Percentiles rank a stretch among this genome's conserved stretches.
phyloP scores from a whole-genome alignment of 2,797 vertebrate species.

The Ptychobarbus kaznakovi region DNA sequence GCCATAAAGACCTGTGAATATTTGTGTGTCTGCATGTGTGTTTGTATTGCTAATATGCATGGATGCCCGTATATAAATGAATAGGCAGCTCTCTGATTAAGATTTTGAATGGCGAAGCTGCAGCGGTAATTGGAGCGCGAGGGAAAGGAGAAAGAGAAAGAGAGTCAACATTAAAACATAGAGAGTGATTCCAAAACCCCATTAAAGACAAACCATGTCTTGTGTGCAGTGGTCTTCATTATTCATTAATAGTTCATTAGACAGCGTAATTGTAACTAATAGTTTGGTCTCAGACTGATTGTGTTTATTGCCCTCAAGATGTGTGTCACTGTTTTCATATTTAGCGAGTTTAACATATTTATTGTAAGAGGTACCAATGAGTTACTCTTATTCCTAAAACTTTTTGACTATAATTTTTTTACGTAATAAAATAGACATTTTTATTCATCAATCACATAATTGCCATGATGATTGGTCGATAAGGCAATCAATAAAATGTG shows the following conservation, averaged over 20 bases:
- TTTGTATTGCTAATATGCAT: slow-evolving; percentile 54
- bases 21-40: slow-evolving; percentile 54
- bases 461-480: slow-evolving; percentile 3
- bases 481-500: neutral
- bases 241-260: slow-evolving; percentile 47
- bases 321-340: slow-evolving; percentile 34
- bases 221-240: slow-evolving; percentile 43
- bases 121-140: slow-evolving; percentile 32
- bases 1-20: slow-evolving; percentile 60
- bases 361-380: slow-evolving; percentile 9
- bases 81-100: slow-evolving; percentile 47
- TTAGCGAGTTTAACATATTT: slow-evolving; percentile 15
- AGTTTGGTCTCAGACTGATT: slow-evolving; percentile 14
- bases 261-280: slow-evolving; percentile 42
- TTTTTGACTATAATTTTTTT: neutral
- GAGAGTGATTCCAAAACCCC: slow-evolving; percentile 35
- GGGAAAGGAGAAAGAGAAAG: slow-evolving; percentile 15
- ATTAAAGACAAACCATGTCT: slow-evolving; percentile 36
- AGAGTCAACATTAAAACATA: slow-evolving; percentile 42
- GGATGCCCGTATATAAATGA: slow-evolving; percentile 53
- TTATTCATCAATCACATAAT: neutral
- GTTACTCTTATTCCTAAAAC: neutral
- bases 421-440: neutral
- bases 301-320: slow-evolving; percentile 35
- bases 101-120: slow-evolving; percentile 39